These are phyloP conservation scores for Ptilonorhynchus violaceus DNA, from an alignment of 2,113 vertebrate species.

Conservation along the genomic window DNA sequence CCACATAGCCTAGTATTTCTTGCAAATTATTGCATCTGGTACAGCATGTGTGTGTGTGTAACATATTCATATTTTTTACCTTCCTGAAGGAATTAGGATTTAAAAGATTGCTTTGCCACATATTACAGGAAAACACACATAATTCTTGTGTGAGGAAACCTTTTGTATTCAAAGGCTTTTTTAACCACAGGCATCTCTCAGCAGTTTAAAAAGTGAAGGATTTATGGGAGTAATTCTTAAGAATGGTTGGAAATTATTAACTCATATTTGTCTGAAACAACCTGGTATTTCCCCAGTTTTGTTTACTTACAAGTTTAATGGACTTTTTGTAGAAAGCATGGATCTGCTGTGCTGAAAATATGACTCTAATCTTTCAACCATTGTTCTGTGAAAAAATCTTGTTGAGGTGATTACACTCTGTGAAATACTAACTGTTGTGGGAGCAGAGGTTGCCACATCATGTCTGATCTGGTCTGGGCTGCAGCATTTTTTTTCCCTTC, in stretches of 20 bases:
- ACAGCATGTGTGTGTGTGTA: not conserved
- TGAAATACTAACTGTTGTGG: not conserved
- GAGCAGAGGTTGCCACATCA: not conserved
- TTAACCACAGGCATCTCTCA: conserved; percentile 68
- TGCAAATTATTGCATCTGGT: conserved; percentile 19
- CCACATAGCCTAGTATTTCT: not conserved
- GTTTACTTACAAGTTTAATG: conserved; percentile 35
- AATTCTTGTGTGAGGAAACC: conserved; percentile 56
- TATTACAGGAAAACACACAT: conserved; percentile 50
- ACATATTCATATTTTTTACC: not conserved
- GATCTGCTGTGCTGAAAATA: not conserved
- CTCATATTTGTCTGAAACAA: conserved; percentile 27
- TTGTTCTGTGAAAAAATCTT: not conserved
- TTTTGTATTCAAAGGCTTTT: conserved; percentile 58
- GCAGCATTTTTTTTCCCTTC: not conserved
- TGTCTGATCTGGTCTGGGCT: not conserved
- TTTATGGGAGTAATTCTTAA: conserved; percentile 39
- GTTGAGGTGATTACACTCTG: not conserved
- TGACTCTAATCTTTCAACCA: not conserved
- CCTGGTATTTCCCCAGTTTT: not conserved
- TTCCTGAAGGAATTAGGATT: conserved; percentile 36
- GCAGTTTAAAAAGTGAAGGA: conserved; percentile 40
- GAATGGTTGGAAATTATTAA: conserved; percentile 25
- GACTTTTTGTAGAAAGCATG: conserved; percentile 27
- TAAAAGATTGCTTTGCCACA: conserved; percentile 55